phyloP scores from a whole-genome alignment of 2,113 vertebrate species.

The Herpetotheres cachinnans region DNA sequence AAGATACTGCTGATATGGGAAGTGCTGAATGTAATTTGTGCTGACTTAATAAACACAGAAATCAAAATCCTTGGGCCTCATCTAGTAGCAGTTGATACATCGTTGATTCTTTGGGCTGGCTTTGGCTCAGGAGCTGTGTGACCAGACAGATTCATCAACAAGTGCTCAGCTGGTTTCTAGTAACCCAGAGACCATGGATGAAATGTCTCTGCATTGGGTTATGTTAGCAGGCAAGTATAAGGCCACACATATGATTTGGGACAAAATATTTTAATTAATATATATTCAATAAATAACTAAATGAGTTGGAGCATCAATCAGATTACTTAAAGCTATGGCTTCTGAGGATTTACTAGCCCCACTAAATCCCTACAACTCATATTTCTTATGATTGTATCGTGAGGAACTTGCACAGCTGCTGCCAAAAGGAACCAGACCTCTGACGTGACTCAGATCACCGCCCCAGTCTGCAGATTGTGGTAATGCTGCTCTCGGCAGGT shows the following conservation, averaged over 20 bases:
- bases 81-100: neutral
- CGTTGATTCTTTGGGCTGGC: neutral
- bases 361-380: neutral
- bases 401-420: neutral
- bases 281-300: neutral
- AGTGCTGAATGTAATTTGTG: neutral
- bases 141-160: neutral
- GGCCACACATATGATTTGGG: neutral
- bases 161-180: neutral
- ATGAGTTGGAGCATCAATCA: neutral
- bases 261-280: neutral
- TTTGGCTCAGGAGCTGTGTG: neutral
- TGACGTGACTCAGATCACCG: rapidly evolving
- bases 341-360: neutral
- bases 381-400: rapidly evolving
- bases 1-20: neutral
- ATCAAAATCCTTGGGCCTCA: neutral
- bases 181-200: neutral
- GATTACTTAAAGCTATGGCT: neutral
- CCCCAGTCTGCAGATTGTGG: neutral
- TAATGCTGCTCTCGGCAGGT: neutral
- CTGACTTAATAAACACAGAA: neutral
- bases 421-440: neutral
- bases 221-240: neutral
- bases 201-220: neutral